A percentile compares a stretch with the other conserved stretches of the same genome.
These are phyloP conservation scores for Dasypogon diadema DNA, from an alignment of 2,888 invertebrate species.

Conservation along the genomic window DNA sequence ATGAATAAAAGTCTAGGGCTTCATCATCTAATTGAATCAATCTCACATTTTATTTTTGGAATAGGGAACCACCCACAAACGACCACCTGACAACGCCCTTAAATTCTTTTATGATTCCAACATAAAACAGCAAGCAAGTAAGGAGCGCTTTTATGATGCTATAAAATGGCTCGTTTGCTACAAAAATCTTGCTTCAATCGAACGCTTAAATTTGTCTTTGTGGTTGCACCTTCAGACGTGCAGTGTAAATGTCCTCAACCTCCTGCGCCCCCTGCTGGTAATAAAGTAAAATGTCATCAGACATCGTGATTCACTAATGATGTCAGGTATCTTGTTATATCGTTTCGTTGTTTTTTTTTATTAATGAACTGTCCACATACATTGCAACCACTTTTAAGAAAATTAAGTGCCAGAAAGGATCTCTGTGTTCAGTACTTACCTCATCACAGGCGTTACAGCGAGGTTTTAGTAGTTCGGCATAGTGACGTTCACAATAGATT, in stretches of 20 bases:
- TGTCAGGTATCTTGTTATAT: background rate
- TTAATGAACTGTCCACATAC: constrained; percentile 6
- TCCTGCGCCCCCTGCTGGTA: no score
- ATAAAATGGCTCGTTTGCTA: constrained; percentile 36
- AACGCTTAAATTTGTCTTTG: background rate
- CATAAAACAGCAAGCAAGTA: background rate
- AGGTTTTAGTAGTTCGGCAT: constrained; percentile 95
- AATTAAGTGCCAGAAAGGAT: background rate
- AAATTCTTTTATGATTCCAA: constrained; percentile 9
- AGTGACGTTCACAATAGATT: constrained; percentile 94
- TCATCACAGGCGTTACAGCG: constrained; percentile 98
- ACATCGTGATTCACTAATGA: constrained; percentile 17
- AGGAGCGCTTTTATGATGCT: constrained; percentile 15
- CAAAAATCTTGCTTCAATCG: background rate
- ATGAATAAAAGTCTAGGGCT: background rate
- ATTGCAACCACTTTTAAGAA: background rate
- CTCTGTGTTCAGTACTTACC: constrained; percentile 74
- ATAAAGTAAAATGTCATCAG: constrained; percentile 15
- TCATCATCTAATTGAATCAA: constrained; percentile 39
- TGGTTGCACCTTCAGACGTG: constrained; percentile 4
- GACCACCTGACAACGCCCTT: constrained; percentile 31
- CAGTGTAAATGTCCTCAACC: background rate
- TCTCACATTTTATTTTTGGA: constrained; percentile 5
- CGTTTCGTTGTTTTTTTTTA: no score
- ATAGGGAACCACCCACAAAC: background rate